These are phyloP conservation scores for Campylomormyrus numenius DNA, from an alignment of 2,113 vertebrate species.

Conservation along the genomic window DNA sequence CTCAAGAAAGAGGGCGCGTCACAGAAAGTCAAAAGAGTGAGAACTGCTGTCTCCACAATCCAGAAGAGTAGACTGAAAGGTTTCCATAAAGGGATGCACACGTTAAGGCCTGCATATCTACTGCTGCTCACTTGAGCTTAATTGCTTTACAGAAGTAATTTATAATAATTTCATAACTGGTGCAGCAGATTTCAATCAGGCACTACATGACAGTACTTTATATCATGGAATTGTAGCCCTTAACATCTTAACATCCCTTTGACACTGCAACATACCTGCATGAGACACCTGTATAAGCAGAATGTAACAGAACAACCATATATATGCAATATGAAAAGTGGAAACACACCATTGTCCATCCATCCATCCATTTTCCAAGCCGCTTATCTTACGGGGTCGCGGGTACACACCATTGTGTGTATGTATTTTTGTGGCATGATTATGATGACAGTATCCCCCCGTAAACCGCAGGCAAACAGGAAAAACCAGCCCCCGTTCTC, in stretches of 20 bases:
- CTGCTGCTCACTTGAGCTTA: not conserved
- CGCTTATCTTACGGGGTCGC: no score
- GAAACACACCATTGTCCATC: not conserved
- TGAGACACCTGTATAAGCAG: not conserved
- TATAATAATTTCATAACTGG: not conserved
- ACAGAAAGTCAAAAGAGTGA: constrained; percentile 55
- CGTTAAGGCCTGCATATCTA: not conserved
- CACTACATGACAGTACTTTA: not conserved
- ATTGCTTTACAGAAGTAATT: not conserved
- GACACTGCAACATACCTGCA: not conserved
- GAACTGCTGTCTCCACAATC: not conserved
- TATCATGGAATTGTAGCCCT: not conserved
- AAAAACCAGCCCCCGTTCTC: not conserved
- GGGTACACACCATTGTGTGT: not conserved
- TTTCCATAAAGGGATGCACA: not conserved
- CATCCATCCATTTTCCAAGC: not conserved
- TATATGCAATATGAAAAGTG: not conserved
- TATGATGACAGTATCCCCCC: not conserved
- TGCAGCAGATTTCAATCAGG: not conserved
- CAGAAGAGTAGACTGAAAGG: not conserved
- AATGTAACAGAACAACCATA: not conserved
- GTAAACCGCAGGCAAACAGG: not conserved
- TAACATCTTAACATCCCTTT: not conserved
- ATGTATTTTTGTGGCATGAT: not conserved
- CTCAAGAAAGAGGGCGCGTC: constrained; percentile 37